Conservation (phyloP, 2,797 vertebrate genomes). For the Sebastes minor region DNA sequence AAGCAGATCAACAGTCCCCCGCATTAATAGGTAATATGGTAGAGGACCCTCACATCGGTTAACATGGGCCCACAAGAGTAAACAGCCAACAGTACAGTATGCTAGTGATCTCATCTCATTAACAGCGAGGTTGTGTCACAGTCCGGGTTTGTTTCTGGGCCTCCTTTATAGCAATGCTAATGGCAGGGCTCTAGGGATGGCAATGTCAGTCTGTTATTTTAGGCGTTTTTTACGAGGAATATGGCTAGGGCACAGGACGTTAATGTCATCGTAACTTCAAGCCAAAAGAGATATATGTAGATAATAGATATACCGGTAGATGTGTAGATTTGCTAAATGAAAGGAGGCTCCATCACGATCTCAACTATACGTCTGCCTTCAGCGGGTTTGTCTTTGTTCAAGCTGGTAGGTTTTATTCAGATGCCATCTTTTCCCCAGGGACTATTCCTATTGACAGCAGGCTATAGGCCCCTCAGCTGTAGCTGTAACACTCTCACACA, state of each 20-base stretch:
- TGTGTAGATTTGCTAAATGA: conserved; percentile 1
- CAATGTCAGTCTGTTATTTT: too few species aligned
- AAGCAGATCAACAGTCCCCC: neutral
- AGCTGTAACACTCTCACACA: conserved; percentile 44
- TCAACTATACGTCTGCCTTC: neutral
- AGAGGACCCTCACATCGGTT: neutral
- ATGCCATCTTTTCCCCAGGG: conserved; percentile 39
- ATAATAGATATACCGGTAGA: neutral
- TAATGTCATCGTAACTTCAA: too few species aligned
- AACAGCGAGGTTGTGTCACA: neutral
- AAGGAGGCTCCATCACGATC: neutral
- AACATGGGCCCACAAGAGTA: neutral
- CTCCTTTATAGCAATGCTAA: neutral
- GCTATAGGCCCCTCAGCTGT: conserved; percentile 29
- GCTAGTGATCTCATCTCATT: neutral
- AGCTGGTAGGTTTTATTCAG: conserved; percentile 29
- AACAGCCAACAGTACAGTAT: neutral
- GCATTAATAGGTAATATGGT: conserved; percentile 5
- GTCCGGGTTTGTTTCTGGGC: neutral
- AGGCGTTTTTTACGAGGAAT: too few species aligned
- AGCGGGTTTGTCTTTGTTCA: conserved; percentile 14
- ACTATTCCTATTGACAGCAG: conserved; percentile 44
- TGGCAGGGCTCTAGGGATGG: neutral
- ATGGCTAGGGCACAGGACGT: too few species aligned
- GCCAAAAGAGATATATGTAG: neutral